Evolutionary conservation across 1,140 invertebrate genomes (phyloP), one percentile per base, ranked within the genome.

Genomic region (Aphelenchoides avenae): DNA sequence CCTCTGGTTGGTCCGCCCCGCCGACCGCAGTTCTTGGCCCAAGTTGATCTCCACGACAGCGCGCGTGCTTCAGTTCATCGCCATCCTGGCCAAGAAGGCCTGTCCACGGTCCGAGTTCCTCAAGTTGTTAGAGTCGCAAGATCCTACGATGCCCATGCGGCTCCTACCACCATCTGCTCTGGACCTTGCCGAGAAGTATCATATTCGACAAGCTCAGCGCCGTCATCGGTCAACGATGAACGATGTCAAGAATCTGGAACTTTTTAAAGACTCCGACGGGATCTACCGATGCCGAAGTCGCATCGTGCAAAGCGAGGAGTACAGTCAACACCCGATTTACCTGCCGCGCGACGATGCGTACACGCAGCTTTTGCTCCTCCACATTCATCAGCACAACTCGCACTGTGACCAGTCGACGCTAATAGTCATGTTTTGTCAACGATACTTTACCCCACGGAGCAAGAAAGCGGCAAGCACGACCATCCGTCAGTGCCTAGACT

Each of bases 401-500:
- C 51, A 52, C 27, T 20, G 9, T 9, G 50, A 53, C 9, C 9
- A 18, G 11, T 11, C 9, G 22, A 18, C 31, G 49, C 52, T 53
- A 11, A n/a, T 52, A 9, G 9, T 9, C 9, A 11, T 20, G 9
- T 33, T 52, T 9, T 53, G 51, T n/a, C 50, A 11, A 9, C 9
- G n/a, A 52, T 52, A 54, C 50, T 52, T 9, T 48, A 52, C 57
- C 47, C 11, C 50, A 9, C 9, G 22, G 31, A 53, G 47, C 48
- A 18, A 53, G 31, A n/a, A n/a, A 18, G 44, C 15, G n/a, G 50
- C 57, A 11, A 9, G 27, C 9, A 15, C 15, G 22, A 57, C 51
- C 9, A 9, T 52, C 7, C 7, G 34, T 9, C 36, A 52, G 11
- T 52, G 51, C 51, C 9, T 52, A 9, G 7, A 9, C n/a, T 52